Evolutionary conservation across 1,140 invertebrate species (phyloP).

Genomic region (Alviniconcha marisindica): DNA sequence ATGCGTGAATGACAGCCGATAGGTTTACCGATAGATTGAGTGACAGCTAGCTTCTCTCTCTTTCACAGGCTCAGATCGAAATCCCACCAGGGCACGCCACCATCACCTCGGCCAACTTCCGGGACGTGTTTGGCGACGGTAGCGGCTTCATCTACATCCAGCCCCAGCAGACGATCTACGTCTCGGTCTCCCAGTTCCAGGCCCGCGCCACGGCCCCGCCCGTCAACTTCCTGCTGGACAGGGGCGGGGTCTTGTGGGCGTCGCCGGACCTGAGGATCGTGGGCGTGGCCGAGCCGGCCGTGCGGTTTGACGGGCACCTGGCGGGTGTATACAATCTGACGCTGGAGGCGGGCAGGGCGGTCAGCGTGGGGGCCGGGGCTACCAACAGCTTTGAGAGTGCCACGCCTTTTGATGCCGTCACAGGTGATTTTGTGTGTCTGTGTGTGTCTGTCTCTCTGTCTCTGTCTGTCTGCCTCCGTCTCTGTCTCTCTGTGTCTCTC

Average conservation of each 20-base stretch:
- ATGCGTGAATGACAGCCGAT: too few species aligned
- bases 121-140: constrained; percentile 60
- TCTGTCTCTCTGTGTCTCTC: neutral
- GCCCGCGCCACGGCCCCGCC: constrained; percentile 57
- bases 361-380: constrained; percentile 54
- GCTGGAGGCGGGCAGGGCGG: constrained; percentile 49
- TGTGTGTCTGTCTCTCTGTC: neutral
- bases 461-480: neutral
- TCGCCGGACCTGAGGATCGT: constrained; percentile 59
- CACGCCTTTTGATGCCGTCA: neutral
- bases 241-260: constrained; percentile 54
- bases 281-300: constrained; percentile 50
- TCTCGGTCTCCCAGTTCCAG: constrained; percentile 56
- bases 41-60: neutral
- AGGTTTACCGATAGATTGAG: too few species aligned
- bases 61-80: constrained; percentile 57
- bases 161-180: constrained; percentile 53
- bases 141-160: constrained; percentile 57
- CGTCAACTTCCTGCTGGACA: constrained; percentile 58
- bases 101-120: constrained; percentile 47
- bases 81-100: constrained; percentile 42
- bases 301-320: constrained; percentile 55
- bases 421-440: neutral
- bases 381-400: constrained; percentile 54
- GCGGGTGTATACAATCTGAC: constrained; percentile 65